A percentile compares a stretch with the other conserved stretches of the same genome.
phyloP scores from a whole-genome alignment of 2,888 invertebrate species.

The Sarcophaga variegata region DNA sequence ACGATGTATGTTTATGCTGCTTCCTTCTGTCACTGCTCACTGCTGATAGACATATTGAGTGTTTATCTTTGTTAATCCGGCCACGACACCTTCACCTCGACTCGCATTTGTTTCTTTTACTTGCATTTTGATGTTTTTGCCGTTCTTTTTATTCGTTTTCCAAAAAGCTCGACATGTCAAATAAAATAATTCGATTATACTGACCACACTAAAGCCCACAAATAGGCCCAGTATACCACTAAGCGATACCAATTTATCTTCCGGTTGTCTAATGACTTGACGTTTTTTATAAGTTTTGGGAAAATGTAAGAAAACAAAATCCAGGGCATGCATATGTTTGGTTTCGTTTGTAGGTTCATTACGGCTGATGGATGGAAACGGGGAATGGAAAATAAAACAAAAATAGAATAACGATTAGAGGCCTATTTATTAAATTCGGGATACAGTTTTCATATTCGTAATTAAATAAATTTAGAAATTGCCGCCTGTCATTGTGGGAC shows the following conservation, averaged over 20 bases:
- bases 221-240: constrained; percentile 55
- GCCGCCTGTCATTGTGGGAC: too few relatives aligned
- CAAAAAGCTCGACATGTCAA: not conserved
- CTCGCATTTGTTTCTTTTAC: too few relatives aligned
- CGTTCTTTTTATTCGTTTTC: not conserved
- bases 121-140: not conserved
- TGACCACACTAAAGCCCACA: constrained; percentile 36
- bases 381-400: too few relatives aligned
- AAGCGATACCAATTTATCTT: constrained; percentile 54
- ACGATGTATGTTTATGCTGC: not conserved
- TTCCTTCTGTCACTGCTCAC: not conserved
- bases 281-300: constrained; percentile 25
- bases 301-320: constrained; percentile 32
- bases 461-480: too few relatives aligned
- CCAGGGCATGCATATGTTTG: not conserved
- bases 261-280: constrained; percentile 35
- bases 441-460: too few relatives aligned
- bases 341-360: not conserved
- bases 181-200: constrained; percentile 41
- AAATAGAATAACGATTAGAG: too few relatives aligned
- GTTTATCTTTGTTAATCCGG: not conserved
- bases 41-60: constrained; percentile 22
- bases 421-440: too few relatives aligned
- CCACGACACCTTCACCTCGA: too few relatives aligned
- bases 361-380: not conserved